Percentiles rank a stretch among this genome's conserved stretches.
These are phyloP conservation scores for Botia kubotai DNA, from an alignment of 2,797 vertebrate species.

Conservation along the genomic window DNA sequence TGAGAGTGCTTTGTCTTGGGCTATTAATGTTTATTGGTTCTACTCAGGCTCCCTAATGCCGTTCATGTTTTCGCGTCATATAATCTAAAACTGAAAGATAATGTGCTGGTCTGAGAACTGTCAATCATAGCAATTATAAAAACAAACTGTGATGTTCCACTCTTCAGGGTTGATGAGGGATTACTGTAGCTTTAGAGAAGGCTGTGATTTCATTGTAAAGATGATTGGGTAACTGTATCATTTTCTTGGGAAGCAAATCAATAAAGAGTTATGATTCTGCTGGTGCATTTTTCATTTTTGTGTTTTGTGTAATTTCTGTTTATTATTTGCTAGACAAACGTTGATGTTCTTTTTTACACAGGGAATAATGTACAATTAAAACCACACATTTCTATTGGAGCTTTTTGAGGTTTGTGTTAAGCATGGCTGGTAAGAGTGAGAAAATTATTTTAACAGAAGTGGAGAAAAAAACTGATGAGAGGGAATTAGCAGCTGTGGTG, in stretches of 20 bases:
- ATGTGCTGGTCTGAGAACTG: neutral
- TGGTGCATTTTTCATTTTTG: neutral
- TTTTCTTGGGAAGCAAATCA: conserved; percentile 21
- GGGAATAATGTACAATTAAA: neutral
- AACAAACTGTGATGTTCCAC: neutral
- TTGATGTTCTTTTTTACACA: neutral
- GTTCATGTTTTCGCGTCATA: neutral
- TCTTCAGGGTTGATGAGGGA: neutral
- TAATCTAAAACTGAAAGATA: neutral
- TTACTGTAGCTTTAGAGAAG: neutral
- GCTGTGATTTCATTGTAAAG: conserved; percentile 26
- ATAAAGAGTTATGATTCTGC: conserved; percentile 12
- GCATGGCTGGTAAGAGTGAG: neutral
- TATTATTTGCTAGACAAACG: neutral
- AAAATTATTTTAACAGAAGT: neutral
- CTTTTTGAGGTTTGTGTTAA: neutral
- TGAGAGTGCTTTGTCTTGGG: conserved; percentile 2
- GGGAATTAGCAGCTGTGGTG: neutral
- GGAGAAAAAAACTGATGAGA: neutral
- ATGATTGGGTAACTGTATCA: conserved; percentile 14
- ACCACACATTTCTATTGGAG: neutral
- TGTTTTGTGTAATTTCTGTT: conserved; percentile 6
- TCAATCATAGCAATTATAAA: neutral
- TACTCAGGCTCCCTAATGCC: neutral
- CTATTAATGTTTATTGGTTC: conserved; percentile 35